Evolutionary conservation across 2,113 vertebrate species (phyloP), one percentile per base, ranked within the genome.

Genomic region (Pteruthius melanotis): DNA sequence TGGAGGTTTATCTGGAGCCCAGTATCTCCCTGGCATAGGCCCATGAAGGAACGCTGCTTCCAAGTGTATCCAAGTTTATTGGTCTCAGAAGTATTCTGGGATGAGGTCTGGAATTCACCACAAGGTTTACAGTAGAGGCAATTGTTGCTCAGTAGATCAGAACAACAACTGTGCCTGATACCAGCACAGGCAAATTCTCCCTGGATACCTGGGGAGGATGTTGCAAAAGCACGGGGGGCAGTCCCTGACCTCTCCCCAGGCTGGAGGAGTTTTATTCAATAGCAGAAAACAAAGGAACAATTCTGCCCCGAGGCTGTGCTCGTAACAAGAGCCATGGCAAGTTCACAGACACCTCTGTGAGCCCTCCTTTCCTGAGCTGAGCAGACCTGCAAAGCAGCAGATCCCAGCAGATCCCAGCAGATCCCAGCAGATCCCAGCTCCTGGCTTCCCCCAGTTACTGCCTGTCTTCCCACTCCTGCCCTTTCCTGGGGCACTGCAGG

Each of bases 51-150:
- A 80, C 61, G 87, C 83, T 90, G 59, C 24, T 95, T 97, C 95
- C 94, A 97, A 95, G 71, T 70, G 49, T 50, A 45, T 68, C 94
- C 84, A 70, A 89, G 84, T 97, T 97, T 95, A 84, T 95, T 92
- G 94, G 75, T 91, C 94, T 65, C 88, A 19, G 65, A 92, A 76
- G 95, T 60, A 52, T 94, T 94, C 72, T 90, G 91, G 61, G 80
- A 93, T 83, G 85, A 75, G 87, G 85, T 61, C 93, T 89, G 91
- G 93, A 90, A 96, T 86, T 89, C 49, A 90, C 84, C 85, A 70
- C 91, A 88, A 28, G 12, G 59, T 95, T 95, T 97, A 90, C 90
- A 89, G 95, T 94, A 94, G 89, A 94, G 82, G 71, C 86, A 77
- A 49, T 93, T 94, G 94, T 96, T 89, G 74, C 80, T 94, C 21